Evolutionary conservation across 1,140 invertebrate species (phyloP), one percentile per base, ranked within the genome.

Genomic region (Trichonephila clavipes): DNA sequence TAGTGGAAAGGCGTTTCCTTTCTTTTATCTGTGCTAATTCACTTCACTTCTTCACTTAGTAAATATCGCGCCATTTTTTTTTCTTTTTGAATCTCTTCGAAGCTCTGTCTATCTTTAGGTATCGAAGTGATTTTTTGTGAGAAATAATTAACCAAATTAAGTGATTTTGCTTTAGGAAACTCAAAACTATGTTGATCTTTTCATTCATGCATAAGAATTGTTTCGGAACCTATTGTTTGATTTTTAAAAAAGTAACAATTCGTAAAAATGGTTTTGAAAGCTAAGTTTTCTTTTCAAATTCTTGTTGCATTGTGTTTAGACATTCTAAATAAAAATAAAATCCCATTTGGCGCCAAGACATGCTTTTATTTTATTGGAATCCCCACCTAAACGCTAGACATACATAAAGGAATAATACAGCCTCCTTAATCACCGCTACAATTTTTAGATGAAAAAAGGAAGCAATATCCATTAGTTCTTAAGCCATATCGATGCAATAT

Each of bases 101-200:
- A 77, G 34, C 72, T 40, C 19, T 34, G 28, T 5, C 72, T 40
- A 77, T 77, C 72, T 77, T 19, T 77, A 6, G 72, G 34, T 85
- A 85, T 85, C 82, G 82, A 44, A 58, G 82, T 58, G 58, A 85
- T 85, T 85, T 85, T 59, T 85, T 85, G 1, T 40, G 3, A 40
- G 34, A 28, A 85, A 85, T 85, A 85, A 85, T 85, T 85, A 85
- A 85, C 44, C 21, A 85, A 85, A 85, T 85, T 85, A 59, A 85
- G 82, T 85, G 44, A n/a, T 24, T 24, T 59, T 1, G 21, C 58
- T 85, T 85, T 51, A 24, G 24, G 21, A 58, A 58, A 59, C 8
- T 85, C 2, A n/a, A 58, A 59, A 59, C 40, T 59, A 4, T 59
- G 58, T 85, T 85, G 72, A 77, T 34, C 18, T 28, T 28, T 77